phyloP scores from a whole-genome alignment of 2,797 vertebrate species.

The Acipenser transmontanus region DNA sequence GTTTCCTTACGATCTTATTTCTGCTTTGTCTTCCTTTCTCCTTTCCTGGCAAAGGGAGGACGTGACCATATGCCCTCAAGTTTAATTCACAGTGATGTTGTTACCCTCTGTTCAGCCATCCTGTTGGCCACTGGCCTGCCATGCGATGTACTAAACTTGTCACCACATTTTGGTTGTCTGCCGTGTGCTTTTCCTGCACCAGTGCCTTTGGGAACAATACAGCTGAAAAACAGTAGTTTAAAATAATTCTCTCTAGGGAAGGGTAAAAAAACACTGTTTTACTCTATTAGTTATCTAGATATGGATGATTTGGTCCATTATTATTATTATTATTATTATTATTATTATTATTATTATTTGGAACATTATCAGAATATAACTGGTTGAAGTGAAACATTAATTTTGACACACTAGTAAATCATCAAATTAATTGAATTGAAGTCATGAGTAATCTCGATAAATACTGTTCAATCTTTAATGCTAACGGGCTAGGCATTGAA shows the following conservation, averaged over 20 bases:
- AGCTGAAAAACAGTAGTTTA: slow-evolving; percentile 3
- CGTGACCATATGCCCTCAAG: slow-evolving; percentile 25
- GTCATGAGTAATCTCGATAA: too few relatives aligned
- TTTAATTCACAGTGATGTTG: slow-evolving; percentile 12
- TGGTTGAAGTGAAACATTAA: too few relatives aligned
- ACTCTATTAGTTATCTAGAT: too few relatives aligned
- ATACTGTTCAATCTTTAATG: too few relatives aligned
- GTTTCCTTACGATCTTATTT: slow-evolving; percentile 23
- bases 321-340: too few relatives aligned
- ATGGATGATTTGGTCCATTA: too few relatives aligned
- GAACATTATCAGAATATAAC: too few relatives aligned
- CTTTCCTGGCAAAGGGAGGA: slow-evolving; percentile 33
- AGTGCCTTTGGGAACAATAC: slow-evolving; percentile 19
- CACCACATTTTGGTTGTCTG: slow-evolving; percentile 36
- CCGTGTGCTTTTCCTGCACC: slow-evolving; percentile 28
- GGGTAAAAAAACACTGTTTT: slow-evolving; percentile 30
- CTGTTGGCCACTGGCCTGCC: slow-evolving; percentile 31
- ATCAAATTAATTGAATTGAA: too few relatives aligned
- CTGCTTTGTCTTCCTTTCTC: slow-evolving; percentile 38
- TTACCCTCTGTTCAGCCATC: slow-evolving; percentile 35
- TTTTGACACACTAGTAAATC: too few relatives aligned
- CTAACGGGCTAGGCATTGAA: too few relatives aligned
- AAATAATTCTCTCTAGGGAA: background rate
- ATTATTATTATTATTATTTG: too few relatives aligned
- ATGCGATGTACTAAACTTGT: slow-evolving; percentile 48